These are phyloP conservation scores for Chrysolina haemoptera DNA, from an alignment of 2,888 invertebrate genomes.

Conservation along the genomic window DNA sequence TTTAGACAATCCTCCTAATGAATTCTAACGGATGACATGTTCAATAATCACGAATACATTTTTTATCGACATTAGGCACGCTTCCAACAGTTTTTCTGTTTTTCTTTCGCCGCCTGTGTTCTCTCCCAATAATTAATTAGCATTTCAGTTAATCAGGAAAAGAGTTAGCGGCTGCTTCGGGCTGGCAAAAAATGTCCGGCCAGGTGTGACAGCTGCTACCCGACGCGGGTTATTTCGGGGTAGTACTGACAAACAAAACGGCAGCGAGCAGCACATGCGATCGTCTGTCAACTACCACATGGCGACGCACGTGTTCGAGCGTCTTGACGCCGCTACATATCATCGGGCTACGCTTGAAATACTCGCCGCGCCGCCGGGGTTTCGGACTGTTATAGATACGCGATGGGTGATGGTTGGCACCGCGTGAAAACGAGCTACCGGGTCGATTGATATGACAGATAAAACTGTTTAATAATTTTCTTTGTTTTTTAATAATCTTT, in stretches of 20 bases:
- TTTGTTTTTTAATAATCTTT: not conserved
- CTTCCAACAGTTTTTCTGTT: conserved; percentile 12
- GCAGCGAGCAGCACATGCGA: conserved; percentile 67
- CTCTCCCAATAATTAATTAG: conserved; percentile 40
- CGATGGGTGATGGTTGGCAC: conserved; percentile 11
- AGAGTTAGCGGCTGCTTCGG: conserved; percentile 44
- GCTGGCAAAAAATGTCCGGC: conserved; percentile 68
- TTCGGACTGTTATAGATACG: conserved; percentile 21
- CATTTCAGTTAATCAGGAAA: conserved; percentile 46
- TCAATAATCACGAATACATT: not conserved
- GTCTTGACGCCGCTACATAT: conserved; percentile 73
- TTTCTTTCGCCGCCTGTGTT: conserved; percentile 26
- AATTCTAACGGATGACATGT: not conserved
- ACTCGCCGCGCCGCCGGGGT: conserved; percentile 40
- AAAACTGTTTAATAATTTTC: too few species aligned
- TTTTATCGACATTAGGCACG: conserved; percentile 10
- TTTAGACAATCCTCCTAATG: not conserved
- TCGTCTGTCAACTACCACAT: conserved; percentile 75
- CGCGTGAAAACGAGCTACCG: not conserved
- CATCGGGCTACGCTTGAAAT: conserved; percentile 64
- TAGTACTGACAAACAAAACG: conserved; percentile 63
- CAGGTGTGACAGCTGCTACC: conserved; percentile 70
- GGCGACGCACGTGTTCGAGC: conserved; percentile 72
- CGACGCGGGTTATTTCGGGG: conserved; percentile 65
- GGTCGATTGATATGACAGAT: not conserved